Evolutionary conservation across 2,113 vertebrate genomes (phyloP).

Genomic region (Nannospalax galili): DNA sequence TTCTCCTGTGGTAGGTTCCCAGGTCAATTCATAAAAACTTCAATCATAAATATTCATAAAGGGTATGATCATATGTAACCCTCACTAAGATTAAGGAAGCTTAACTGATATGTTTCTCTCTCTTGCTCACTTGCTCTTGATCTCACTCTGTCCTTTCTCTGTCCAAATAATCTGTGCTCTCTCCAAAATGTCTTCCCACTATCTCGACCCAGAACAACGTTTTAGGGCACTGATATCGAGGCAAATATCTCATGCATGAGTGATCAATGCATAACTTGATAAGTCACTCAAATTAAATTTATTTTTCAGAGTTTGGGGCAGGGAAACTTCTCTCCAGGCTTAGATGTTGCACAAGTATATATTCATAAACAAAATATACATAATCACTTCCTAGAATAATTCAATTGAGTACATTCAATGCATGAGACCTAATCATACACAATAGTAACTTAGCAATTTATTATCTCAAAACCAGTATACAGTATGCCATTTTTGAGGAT

Average conservation of each 20-base stretch:
- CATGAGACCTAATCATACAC: background rate
- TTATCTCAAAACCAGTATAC: background rate
- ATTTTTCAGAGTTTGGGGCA: background rate
- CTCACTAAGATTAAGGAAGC: background rate
- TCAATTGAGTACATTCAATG: background rate
- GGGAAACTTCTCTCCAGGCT: background rate
- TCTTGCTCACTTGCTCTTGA: background rate
- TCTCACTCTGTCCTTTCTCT: background rate
- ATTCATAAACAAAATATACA: conserved; percentile 17
- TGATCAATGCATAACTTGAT: background rate
- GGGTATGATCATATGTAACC: background rate
- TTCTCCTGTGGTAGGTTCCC: background rate
- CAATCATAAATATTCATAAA: background rate
- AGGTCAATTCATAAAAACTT: conserved; percentile 20
- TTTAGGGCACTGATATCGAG: background rate
- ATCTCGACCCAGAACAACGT: background rate
- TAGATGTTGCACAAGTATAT: background rate
- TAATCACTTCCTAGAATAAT: conserved; percentile 24
- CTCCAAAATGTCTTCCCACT: background rate
- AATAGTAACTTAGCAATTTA: conserved; percentile 4
- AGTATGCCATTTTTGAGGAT: background rate
- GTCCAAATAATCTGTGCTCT: background rate
- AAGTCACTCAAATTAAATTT: conserved; percentile 7
- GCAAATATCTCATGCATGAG: background rate
- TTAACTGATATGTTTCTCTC: background rate